phyloP scores from a whole-genome alignment of 2,113 vertebrate genomes.

The Fregata magnificens region DNA sequence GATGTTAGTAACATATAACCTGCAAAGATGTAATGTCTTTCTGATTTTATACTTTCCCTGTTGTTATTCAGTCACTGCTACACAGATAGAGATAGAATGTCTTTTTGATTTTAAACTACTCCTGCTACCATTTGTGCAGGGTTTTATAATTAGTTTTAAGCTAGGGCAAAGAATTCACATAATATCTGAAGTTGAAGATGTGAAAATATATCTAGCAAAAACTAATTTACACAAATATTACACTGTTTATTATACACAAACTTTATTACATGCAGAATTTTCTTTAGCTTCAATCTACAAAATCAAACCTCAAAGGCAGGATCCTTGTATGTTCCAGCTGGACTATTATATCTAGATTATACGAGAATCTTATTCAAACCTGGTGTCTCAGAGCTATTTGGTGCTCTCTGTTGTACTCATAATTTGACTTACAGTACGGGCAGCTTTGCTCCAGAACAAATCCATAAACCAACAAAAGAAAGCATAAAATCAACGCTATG shows the following conservation, averaged over 20 bases:
- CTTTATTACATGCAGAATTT: neutral
- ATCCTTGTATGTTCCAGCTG: neutral
- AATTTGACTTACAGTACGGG: neutral
- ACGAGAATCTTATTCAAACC: neutral
- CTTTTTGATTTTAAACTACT: conserved; percentile 14
- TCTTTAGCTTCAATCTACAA: neutral
- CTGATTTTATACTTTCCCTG: neutral
- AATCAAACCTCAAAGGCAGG: neutral
- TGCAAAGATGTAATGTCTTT: conserved; percentile 47
- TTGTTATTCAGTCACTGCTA: neutral
- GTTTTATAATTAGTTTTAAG: neutral
- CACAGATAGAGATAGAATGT: neutral
- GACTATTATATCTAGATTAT: neutral
- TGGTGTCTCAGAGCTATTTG: neutral
- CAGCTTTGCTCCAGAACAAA: neutral
- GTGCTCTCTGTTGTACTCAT: neutral
- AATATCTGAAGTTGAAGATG: neutral
- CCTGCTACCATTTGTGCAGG: neutral
- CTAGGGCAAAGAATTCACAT: neutral
- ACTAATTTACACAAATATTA: neutral
- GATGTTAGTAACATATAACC: conserved; percentile 2
- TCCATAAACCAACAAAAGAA: neutral
- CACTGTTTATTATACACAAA: neutral
- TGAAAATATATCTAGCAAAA: neutral
- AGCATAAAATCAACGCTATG: neutral